Percentiles rank a stretch among this genome's conserved stretches.
These are phyloP conservation scores for Drosophila grimshawi DNA, from an alignment of 1,140 invertebrate genomes.

Conservation along the genomic window DNA sequence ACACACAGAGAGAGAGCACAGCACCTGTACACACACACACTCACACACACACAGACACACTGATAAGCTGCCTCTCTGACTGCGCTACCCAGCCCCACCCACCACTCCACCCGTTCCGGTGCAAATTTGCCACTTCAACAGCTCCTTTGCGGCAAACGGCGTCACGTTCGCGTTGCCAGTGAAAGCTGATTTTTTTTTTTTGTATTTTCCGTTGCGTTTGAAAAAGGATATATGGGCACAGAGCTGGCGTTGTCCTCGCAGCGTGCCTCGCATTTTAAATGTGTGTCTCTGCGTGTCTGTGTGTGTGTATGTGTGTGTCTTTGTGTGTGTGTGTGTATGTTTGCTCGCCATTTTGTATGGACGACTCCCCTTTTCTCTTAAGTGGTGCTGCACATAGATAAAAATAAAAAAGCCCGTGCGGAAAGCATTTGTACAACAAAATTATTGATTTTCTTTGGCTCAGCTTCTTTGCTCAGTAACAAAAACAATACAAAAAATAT, in stretches of 20 bases:
- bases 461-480: neutral
- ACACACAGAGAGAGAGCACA: neutral
- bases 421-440: conserved; percentile 38
- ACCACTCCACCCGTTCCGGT: conserved; percentile 28
- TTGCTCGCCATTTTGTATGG: conserved; percentile 66
- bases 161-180: conserved; percentile 76
- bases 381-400: conserved; percentile 54
- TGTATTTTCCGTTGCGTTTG: conserved; percentile 19
- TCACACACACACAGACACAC: neutral
- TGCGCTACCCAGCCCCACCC: neutral
- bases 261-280: conserved; percentile 71
- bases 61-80: too few species aligned
- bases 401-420: conserved; percentile 28
- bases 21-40: conserved; percentile 14
- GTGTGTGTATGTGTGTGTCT: conserved; percentile 26
- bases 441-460: conserved; percentile 63
- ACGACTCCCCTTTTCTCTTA: conserved; percentile 30
- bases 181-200: conserved; percentile 74
- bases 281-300: conserved; percentile 6
- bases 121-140: conserved; percentile 85
- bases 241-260: conserved; percentile 69
- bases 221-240: conserved; percentile 81
- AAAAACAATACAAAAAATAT: too few species aligned
- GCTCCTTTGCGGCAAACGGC: conserved; percentile 79
- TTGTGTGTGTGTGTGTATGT: conserved; percentile 1